Percentiles rank a stretch among this genome's conserved stretches.
phyloP scores from a whole-genome alignment of 2,797 vertebrate genomes.

The Austrolebias charrua region DNA sequence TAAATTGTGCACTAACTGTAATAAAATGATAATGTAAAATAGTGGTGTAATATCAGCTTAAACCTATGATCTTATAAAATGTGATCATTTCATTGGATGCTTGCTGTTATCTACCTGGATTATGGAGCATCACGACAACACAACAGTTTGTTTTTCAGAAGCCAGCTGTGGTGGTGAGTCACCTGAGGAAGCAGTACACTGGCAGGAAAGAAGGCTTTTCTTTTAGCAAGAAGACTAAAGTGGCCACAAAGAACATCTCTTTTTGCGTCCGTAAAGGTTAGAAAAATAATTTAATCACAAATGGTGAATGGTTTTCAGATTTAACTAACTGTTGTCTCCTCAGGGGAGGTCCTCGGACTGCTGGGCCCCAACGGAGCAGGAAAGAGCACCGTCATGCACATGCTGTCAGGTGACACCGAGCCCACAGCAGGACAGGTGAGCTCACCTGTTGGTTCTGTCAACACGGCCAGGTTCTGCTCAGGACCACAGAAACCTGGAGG shows the following conservation, averaged over 20 bases:
- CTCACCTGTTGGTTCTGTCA: too few species aligned
- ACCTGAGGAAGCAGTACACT: constrained; percentile 87
- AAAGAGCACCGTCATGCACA: constrained; percentile 89
- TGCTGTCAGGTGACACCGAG: constrained; percentile 84
- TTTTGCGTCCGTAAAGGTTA: constrained; percentile 92
- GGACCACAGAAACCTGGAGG: too few species aligned
- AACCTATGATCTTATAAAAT: too few species aligned
- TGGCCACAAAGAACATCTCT: constrained; percentile 86
- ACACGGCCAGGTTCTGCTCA: too few species aligned
- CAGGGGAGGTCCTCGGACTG: constrained; percentile 93
- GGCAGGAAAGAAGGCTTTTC: constrained; percentile 74
- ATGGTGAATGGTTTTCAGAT: not conserved
- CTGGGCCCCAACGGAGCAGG: constrained; percentile 92
- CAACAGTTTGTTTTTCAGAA: constrained; percentile 74
- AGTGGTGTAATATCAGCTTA: too few species aligned
- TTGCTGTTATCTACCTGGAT: not conserved
- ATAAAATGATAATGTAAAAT: too few species aligned
- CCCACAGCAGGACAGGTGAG: constrained; percentile 88
- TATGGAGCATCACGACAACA: too few species aligned
- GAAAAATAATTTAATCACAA: not conserved
- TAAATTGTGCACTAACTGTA: too few species aligned
- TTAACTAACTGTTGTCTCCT: constrained; percentile 15
- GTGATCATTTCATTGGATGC: not conserved
- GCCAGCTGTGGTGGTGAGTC: constrained; percentile 84
- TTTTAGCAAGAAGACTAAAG: constrained; percentile 80